Base-by-base conservation (phyloP, 1,140 invertebrate genomes). In the Bilobella aurantiaca region DNA sequence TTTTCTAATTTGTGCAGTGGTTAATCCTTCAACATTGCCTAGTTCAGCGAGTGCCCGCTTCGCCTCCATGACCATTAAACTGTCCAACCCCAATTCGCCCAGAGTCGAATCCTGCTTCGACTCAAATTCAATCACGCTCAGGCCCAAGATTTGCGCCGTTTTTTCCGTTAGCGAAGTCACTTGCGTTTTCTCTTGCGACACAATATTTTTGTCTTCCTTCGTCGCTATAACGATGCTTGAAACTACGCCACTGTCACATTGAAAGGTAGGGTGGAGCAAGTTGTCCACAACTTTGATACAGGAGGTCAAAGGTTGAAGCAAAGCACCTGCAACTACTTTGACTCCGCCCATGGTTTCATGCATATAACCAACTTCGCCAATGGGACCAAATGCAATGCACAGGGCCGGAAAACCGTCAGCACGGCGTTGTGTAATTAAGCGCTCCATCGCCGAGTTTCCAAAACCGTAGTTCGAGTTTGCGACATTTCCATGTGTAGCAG, bases 301-400 rank as follows among this genome's bases (percentile, higher is more conserved):
- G 16, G 90, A 96, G 0, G 82, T 75, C 78, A 98, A 94, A 57
- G 90, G 82, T 78, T 98, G 95, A 2, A 94, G 94, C 62, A 96
- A 72, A 3, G 93, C 96, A 61, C 95, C 95, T 64, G 91, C 90
- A 61, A 97, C 85, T 62, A 91, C 90, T 0, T 86, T 89, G 21
- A 96, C 90, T 60, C 78, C 80, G 27, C 88, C 89, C 81, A 96
- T 87, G 32, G 84, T 88, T 67, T 96, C 91, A 66, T 90, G 75
- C 61, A 97, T 84, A 28, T 98, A 79, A 64, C 95, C 96, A 25
- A 98, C 96, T 78, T 98, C 95, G 68, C 93, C 71, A 74, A 98
- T 91, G 46, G 93, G 93, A 71, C 96, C 96, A 94, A 95, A 98
- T 77, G 98, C 95, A 69, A 98, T 91, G 28, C 94, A 91, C 23